Percentiles rank a stretch among this genome's conserved stretches.
Conservation (phyloP, 2,113 vertebrate genomes). For the Motacilla tschutschensis region DNA sequence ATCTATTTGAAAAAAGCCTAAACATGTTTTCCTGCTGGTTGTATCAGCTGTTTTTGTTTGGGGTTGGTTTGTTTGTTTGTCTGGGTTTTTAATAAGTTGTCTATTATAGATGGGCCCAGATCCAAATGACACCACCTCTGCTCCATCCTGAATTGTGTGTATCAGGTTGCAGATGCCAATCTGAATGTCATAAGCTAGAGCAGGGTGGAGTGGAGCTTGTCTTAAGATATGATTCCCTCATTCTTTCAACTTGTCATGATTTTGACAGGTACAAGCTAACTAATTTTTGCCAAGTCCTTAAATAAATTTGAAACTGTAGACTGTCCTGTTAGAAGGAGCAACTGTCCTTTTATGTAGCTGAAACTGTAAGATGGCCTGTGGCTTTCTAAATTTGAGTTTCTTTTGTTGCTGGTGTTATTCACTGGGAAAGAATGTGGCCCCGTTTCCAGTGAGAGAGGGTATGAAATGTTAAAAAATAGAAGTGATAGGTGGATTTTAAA, state of each 20-base stretch:
- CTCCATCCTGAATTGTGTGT: not conserved
- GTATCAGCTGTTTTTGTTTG: not conserved
- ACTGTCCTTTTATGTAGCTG: not conserved
- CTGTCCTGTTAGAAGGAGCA: not conserved
- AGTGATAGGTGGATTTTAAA: slow-evolving; percentile 6
- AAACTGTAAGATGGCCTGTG: not conserved
- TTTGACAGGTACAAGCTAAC: not conserved
- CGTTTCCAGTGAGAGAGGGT: not conserved
- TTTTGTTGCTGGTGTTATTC: slow-evolving; percentile 40
- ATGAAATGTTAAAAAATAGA: slow-evolving; percentile 30
- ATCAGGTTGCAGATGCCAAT: slow-evolving; percentile 27
- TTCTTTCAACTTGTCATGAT: not conserved
- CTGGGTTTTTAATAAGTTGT: not conserved
- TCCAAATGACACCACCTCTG: not conserved
- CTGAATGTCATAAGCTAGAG: not conserved
- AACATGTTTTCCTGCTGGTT: not conserved
- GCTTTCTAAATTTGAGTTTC: slow-evolving; percentile 31
- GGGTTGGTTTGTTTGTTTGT: not conserved
- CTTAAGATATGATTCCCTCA: not conserved
- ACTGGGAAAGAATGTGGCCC: slow-evolving; percentile 10
- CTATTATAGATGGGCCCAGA: not conserved
- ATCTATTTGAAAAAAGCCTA: not conserved
- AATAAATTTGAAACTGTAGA: not conserved
- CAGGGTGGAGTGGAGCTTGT: not conserved
- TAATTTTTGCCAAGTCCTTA: not conserved